Evolutionary conservation across 2,797 vertebrate species (phyloP), one percentile per base, ranked within the genome.

Genomic region (Lerista edwardsae): DNA sequence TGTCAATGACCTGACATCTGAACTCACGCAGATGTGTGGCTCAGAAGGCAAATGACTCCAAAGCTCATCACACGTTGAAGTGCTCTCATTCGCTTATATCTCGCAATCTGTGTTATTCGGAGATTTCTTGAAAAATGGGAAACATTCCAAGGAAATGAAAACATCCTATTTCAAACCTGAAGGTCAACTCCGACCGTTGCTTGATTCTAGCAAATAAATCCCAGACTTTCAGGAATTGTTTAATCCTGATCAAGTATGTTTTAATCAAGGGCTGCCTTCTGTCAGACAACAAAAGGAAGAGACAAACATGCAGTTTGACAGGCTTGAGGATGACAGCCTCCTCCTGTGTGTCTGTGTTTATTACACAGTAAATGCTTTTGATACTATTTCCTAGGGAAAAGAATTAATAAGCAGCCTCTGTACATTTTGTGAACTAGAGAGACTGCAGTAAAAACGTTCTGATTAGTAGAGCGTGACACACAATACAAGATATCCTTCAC

Each of bases 171-270:
- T 41, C 51, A 65, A 55, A 76, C 34, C 78, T 7, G 47, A 79
- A 87, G 82, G 82, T 41, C 65, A 84, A 27, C 65, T 75, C 71
- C 34, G 77, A 55, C 73, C 69, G 21, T 79, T 41, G 59, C 64
- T 34, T 44, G 64, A 39, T 75, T 64, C 65, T 41, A 76, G 73
- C 44, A 87, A 84, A 87, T 87, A 76, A 76, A 80, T 84, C 72
- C 62, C 77, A 83, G 81, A 79, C 75, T 83, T 84, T 87, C 51
- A 84, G 71, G 78, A 79, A 79, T 65, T 72, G 78, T 80, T 84
- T 84, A 86, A 82, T 86, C 82, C 78, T 84, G 44, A 84, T 87
- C 57, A 80, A 80, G 65, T 57, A 44, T 82, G 36, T 83, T 80
- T 84, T 84, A 87, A 77, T 87, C 73, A 84, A 80, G 71, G 62